These are phyloP conservation scores for Drosophila subsilvestris DNA, from an alignment of 2,888 invertebrate genomes.

Conservation along the genomic window DNA sequence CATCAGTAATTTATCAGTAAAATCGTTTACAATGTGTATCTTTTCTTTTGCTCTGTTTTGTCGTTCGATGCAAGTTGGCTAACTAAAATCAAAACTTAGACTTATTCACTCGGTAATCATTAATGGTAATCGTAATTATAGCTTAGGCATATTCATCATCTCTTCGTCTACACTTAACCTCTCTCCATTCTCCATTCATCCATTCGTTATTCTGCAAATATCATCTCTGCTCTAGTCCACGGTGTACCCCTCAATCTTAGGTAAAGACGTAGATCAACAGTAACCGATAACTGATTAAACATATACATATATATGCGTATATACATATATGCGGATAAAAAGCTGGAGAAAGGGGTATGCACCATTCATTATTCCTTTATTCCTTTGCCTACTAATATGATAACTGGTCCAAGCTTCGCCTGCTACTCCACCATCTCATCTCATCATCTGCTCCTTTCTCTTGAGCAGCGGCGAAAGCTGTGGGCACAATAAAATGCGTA, in stretches of 20 bases:
- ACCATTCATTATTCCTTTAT: constrained; percentile 73
- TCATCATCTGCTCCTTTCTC: not conserved
- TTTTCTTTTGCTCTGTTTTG: constrained; percentile 17
- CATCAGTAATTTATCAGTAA: constrained; percentile 39
- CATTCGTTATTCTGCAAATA: not conserved
- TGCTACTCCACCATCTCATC: constrained; percentile 7
- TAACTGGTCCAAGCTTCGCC: constrained; percentile 75
- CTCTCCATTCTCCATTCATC: constrained; percentile 9
- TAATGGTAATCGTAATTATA: constrained; percentile 67
- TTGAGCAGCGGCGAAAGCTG: constrained; percentile 22
- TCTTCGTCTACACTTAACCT: constrained; percentile 11
- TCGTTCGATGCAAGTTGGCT: constrained; percentile 53
- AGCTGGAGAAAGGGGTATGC: constrained; percentile 61
- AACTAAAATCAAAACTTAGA: constrained; percentile 52
- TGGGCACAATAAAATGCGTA: constrained; percentile 6
- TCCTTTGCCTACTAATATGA: constrained; percentile 72
- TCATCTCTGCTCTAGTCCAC: constrained; percentile 53
- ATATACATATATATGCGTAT: constrained; percentile 21
- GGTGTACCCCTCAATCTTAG: constrained; percentile 42
- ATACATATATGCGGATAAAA: constrained; percentile 29
- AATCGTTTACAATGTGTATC: constrained; percentile 18
- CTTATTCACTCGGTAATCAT: constrained; percentile 48
- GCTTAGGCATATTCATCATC: constrained; percentile 48
- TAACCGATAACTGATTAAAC: constrained; percentile 55
- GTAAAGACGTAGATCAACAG: constrained; percentile 55